phyloP scores from a whole-genome alignment of 2,113 vertebrate genomes.

The Xenotilapia longispinis region DNA sequence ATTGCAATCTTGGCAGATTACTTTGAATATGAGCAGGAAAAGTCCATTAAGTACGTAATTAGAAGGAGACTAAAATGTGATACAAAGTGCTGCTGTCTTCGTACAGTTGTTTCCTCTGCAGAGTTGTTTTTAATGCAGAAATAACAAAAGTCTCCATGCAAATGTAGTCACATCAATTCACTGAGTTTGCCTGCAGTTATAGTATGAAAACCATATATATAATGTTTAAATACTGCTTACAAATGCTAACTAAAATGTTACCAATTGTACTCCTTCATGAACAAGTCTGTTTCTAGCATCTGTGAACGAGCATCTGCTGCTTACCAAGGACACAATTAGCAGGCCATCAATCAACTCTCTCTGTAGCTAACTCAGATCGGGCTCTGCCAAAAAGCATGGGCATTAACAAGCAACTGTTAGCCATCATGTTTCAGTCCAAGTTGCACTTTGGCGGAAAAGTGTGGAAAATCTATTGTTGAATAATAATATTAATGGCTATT shows the following conservation, averaged over 20 bases:
- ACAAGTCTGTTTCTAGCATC: constrained; percentile 52
- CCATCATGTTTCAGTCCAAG: constrained; percentile 1
- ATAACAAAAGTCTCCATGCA: not conserved
- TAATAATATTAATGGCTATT: not conserved
- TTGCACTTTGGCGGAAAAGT: constrained; percentile 16
- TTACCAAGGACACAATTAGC: constrained; percentile 60
- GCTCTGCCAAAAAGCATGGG: constrained; percentile 46
- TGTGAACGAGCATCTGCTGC: constrained; percentile 63
- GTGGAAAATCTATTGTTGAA: not conserved
- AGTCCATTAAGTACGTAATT: not conserved
- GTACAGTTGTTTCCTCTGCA: not conserved
- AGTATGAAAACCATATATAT: not conserved
- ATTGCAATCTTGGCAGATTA: not conserved
- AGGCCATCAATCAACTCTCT: constrained; percentile 56
- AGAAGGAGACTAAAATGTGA: not conserved
- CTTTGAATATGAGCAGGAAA: not conserved
- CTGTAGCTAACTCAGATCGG: constrained; percentile 18
- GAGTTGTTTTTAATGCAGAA: not conserved
- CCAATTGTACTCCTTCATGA: constrained; percentile 15
- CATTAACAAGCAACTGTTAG: constrained; percentile 48
- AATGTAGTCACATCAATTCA: not conserved
- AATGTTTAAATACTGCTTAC: not conserved
- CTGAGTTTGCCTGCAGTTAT: not conserved
- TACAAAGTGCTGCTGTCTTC: not conserved
- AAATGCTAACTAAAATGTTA: constrained; percentile 7